Base-by-base conservation (phyloP, 2,113 vertebrate species). In the Ptilonorhynchus violaceus region DNA sequence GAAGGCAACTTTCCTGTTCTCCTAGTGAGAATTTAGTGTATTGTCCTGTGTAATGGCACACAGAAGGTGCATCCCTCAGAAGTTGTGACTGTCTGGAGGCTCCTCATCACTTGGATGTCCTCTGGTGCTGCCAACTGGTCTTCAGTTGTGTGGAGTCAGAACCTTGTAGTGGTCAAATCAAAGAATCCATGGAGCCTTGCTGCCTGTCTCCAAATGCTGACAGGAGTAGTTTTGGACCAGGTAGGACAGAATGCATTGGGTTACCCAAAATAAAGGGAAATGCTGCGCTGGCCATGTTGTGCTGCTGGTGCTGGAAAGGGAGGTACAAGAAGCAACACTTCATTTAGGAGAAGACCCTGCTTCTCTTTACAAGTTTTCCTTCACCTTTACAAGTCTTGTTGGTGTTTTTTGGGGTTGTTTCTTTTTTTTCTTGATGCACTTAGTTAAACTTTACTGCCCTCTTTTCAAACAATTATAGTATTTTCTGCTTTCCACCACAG, bases 21-120 rank as follows among this genome's bases (percentile, higher is more conserved):
- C n/a, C 37, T 58, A 3, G 37, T 0, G 9, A 42, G 37, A 53
- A 11, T 25, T 31, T 11, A 8, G 27, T 37, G 52, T 39, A 1
- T 13, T 30, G 39, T 11, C 42, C 28, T 52, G 41, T 33, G 13
- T 22, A 39, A 4, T 15, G 25, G 52, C n/a, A 24, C 30, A 8
- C 13, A 42, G 69, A 53, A 76, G 41, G 55, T 20, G 10, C 30
- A 44, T 10, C 28, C 12, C 21, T 78, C 22, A 3, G 24, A 28
- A n/a, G 14, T 4, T 9, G 7, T 13, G 75, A 2, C 24, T 44
- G 64, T 11, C 50, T 63, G 63, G 66, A 69, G n/a, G 11, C 28
- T 41, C 22, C 28, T 77, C 5, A 5, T 30, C 30, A 5, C 66
- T 49, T 0, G 0, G 15, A 5, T 2, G 1, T 33, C 33, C 21